A percentile compares a stretch with the other conserved stretches of the same genome.
These are phyloP conservation scores for Apogon talboti DNA, from an alignment of 2,797 vertebrate genomes.

Conservation along the genomic window DNA sequence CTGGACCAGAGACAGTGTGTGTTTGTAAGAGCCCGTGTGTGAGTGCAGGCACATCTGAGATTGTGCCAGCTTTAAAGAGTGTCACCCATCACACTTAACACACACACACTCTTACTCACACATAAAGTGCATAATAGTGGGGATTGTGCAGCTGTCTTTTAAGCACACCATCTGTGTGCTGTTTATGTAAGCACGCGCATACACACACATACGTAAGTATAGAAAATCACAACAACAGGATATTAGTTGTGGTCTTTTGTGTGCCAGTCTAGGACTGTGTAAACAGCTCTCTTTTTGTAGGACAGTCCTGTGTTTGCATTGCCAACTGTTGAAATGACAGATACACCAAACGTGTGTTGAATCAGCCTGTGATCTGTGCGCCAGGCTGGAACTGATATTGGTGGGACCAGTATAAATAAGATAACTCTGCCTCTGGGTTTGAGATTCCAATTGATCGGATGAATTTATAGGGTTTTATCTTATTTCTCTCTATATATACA, in stretches of 20 bases:
- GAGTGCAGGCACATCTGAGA: conserved; percentile 27
- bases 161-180: conserved; percentile 72
- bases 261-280: conserved; percentile 54
- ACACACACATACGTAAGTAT: conserved; percentile 23
- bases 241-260: conserved; percentile 54
- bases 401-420: conserved; percentile 32
- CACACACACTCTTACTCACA: conserved; percentile 33
- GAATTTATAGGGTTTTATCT: no score
- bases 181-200: conserved; percentile 46
- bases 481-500: no score
- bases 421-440: conserved; percentile 1
- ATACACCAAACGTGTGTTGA: conserved; percentile 51
- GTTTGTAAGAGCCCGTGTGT: conserved; percentile 29
- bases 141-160: conserved; percentile 75
- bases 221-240: conserved; percentile 63
- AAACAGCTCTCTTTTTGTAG: conserved; percentile 56
- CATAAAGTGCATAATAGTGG: conserved; percentile 65
- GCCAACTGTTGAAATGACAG: conserved; percentile 71
- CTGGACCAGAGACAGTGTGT: conserved; percentile 41
- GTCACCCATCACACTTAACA: conserved; percentile 62
- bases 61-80: conserved; percentile 62
- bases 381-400: conserved; percentile 51
- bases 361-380: conserved; percentile 47
- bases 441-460: conserved; percentile 26
- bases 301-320: conserved; percentile 44